These are phyloP conservation scores for Eolophus roseicapilla DNA, from an alignment of 2,113 vertebrate species.

Conservation along the genomic window DNA sequence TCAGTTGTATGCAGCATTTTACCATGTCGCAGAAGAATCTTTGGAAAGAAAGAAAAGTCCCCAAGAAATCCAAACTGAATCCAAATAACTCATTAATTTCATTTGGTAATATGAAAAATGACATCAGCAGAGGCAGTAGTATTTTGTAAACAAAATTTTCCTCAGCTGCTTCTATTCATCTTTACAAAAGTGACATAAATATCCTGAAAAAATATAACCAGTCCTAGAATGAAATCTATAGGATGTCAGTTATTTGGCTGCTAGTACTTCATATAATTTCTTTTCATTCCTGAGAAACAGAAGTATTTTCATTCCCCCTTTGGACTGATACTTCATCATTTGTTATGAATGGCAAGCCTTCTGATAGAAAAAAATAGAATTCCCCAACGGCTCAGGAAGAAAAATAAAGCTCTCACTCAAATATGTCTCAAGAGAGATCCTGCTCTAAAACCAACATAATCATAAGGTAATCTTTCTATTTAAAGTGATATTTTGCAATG, in stretches of 20 bases:
- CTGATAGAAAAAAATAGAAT: neutral
- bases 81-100: neutral
- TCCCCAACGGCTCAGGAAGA: neutral
- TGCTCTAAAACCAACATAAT: neutral
- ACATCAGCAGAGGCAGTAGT: neutral
- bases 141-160: neutral
- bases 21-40: neutral
- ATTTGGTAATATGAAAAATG: neutral
- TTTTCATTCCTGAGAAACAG: neutral
- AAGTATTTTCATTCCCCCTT: neutral
- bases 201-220: neutral
- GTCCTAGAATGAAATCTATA: neutral
- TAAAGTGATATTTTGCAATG: neutral
- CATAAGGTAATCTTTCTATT: neutral
- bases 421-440: neutral
- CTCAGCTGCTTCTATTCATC: neutral
- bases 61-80: neutral
- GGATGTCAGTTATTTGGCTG: neutral
- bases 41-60: neutral
- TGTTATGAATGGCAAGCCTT: neutral
- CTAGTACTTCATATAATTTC: neutral
- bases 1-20: neutral
- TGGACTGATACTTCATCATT: neutral
- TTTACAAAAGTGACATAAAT: neutral
- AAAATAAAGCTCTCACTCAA: neutral